These are phyloP conservation scores for Ischnus inquisitorius DNA, from an alignment of 2,888 invertebrate species.

Conservation along the genomic window DNA sequence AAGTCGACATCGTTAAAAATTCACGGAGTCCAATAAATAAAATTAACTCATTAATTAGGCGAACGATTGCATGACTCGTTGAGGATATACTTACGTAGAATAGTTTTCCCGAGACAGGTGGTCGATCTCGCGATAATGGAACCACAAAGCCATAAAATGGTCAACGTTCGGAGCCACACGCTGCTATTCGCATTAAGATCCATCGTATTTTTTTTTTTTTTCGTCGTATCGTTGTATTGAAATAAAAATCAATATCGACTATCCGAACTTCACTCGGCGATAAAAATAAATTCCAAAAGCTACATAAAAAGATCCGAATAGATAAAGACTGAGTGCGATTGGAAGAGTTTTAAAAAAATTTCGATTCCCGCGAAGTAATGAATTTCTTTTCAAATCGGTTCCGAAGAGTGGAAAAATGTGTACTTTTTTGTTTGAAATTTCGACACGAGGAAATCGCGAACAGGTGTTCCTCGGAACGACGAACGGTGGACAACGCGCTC, in stretches of 20 bases:
- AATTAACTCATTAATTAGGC: no score
- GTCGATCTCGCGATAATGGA: conserved; percentile 73
- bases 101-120: conserved; percentile 79
- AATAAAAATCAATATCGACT: conserved; percentile 1
- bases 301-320: not conserved
- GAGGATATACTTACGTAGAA: conserved; percentile 78
- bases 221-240: not conserved
- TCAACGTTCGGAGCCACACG: conserved; percentile 4
- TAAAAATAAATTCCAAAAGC: no score
- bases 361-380: not conserved
- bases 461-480: conserved; percentile 53
- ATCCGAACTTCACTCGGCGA: not conserved
- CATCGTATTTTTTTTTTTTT: conserved; percentile 38
- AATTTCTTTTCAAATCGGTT: not conserved
- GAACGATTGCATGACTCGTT: not conserved
- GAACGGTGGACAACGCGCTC: conserved; percentile 68
- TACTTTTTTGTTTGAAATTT: conserved; percentile 29
- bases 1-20: not conserved
- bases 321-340: not conserved
- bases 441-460: conserved; percentile 27
- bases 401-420: not conserved
- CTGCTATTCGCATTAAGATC: conserved; percentile 15
- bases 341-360: not conserved
- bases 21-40: not conserved
- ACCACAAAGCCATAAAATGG: conserved; percentile 71